Percentiles rank a stretch among this genome's conserved stretches.
These are phyloP conservation scores for Cotesia chilonis DNA, from an alignment of 1,140 invertebrate genomes.

Conservation along the genomic window DNA sequence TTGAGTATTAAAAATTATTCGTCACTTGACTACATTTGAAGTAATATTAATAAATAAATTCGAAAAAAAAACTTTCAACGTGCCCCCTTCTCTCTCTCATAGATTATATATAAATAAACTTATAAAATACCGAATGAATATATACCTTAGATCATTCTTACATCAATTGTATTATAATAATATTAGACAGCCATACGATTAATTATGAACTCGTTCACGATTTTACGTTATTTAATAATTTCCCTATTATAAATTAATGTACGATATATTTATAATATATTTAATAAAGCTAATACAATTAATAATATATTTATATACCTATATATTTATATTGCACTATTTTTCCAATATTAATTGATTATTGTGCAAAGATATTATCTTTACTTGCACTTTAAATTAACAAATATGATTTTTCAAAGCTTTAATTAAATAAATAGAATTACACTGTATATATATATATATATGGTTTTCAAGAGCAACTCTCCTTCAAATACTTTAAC, in stretches of 20 bases:
- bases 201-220: constrained; percentile 38
- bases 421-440: too few species aligned
- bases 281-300: not conserved
- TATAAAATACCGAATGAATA: constrained; percentile 8
- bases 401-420: too few species aligned
- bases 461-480: too few species aligned
- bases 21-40: too few species aligned
- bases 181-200: constrained; percentile 47
- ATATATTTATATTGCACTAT: constrained; percentile 18
- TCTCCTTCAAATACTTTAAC: too few species aligned
- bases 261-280: constrained; percentile 3
- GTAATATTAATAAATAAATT: too few species aligned
- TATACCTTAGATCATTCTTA: constrained; percentile 23
- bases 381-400: too few species aligned
- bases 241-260: constrained; percentile 42
- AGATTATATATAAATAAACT: not conserved
- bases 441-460: too few species aligned
- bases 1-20: too few species aligned
- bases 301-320: constrained; percentile 11
- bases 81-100: too few species aligned
- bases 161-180: constrained; percentile 41
- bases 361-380: not conserved
- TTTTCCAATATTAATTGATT: not conserved
- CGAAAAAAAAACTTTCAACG: too few species aligned
- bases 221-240: constrained; percentile 46